These are phyloP conservation scores for Artibeus lituratus DNA, from an alignment of 2,797 vertebrate species.

Conservation along the genomic window DNA sequence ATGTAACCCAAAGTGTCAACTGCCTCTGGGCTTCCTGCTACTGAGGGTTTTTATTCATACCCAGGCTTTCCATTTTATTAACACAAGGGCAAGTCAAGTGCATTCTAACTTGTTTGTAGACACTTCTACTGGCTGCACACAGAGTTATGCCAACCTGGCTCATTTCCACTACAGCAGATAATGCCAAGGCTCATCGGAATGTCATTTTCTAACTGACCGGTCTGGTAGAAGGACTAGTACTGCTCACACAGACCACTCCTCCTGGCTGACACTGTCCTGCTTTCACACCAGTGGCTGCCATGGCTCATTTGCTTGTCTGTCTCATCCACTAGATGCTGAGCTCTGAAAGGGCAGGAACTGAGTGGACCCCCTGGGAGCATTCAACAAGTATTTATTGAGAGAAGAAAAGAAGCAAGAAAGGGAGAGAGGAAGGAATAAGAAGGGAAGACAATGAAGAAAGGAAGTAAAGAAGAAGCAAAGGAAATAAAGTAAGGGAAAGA, in stretches of 20 bases:
- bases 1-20: slow-evolving; percentile 57
- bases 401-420: background rate
- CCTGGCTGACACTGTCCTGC: background rate
- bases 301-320: background rate
- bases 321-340: background rate
- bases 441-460: background rate
- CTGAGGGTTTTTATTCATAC: slow-evolving; percentile 52
- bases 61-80: background rate
- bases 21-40: slow-evolving; percentile 68
- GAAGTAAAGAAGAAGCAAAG: background rate
- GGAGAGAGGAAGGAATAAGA: background rate
- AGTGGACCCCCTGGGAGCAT: background rate
- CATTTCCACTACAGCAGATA: background rate
- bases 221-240: background rate
- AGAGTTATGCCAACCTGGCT: background rate
- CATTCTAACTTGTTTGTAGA: background rate
- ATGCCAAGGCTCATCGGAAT: background rate
- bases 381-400: background rate
- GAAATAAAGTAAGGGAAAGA: background rate
- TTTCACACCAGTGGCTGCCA: background rate
- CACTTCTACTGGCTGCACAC: background rate
- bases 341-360: background rate
- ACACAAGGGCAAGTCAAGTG: background rate
- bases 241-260: background rate
- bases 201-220: background rate